These are phyloP conservation scores for Drosophila gaucha DNA, from an alignment of 2,888 invertebrate species.

Conservation along the genomic window DNA sequence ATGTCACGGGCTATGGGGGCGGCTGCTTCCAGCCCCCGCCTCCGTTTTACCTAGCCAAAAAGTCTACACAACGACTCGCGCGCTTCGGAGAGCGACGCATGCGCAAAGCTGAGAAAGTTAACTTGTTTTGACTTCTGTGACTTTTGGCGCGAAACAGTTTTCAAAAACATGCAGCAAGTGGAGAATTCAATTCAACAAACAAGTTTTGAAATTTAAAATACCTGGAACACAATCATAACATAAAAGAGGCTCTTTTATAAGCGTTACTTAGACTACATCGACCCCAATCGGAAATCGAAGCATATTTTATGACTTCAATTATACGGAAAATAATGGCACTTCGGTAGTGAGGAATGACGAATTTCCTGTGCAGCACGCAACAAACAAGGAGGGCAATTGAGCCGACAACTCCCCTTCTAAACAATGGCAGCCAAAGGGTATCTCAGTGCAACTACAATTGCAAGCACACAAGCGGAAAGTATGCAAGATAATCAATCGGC, in stretches of 20 bases:
- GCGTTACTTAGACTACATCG: background rate
- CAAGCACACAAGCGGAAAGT: background rate
- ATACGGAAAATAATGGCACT: constrained; percentile 42
- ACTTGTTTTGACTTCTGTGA: constrained; percentile 4
- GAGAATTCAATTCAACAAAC: constrained; percentile 2
- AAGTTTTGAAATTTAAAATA: background rate
- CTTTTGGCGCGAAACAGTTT: constrained; percentile 60
- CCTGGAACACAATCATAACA: background rate
- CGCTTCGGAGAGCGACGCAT: constrained; percentile 63
- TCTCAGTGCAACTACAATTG: constrained; percentile 23
- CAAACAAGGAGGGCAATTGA: constrained; percentile 57
- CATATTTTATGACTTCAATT: constrained; percentile 38
- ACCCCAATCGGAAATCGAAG: constrained; percentile 11
- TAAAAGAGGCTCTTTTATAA: constrained; percentile 13
- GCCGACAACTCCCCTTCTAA: background rate
- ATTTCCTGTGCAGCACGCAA: constrained; percentile 57
- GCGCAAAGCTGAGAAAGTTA: constrained; percentile 44
- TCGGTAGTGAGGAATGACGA: constrained; percentile 5
- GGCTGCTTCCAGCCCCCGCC: background rate
- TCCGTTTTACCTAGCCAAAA: constrained; percentile 15
- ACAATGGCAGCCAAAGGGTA: constrained; percentile 37
- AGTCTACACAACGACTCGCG: constrained; percentile 53
- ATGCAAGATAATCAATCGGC: constrained; percentile 11
- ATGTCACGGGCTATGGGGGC: constrained; percentile 24
- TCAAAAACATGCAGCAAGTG: constrained; percentile 3